These are phyloP conservation scores for Aphaenogaster rudis DNA, from an alignment of 1,140 invertebrate genomes.

Conservation along the genomic window DNA sequence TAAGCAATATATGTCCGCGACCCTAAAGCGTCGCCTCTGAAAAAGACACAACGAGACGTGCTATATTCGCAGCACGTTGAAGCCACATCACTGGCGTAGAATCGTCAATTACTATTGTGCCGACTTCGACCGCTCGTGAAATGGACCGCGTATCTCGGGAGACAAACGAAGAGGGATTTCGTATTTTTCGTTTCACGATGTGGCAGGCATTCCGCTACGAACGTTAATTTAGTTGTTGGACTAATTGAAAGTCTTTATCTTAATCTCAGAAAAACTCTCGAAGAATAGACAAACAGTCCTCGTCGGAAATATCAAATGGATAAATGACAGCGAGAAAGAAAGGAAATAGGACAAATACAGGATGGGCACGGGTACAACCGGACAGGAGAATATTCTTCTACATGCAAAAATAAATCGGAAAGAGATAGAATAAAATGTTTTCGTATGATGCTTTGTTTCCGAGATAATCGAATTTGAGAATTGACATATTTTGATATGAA, in stretches of 20 bases:
- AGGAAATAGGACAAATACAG: not conserved
- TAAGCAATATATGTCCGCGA: slow-evolving; percentile 70
- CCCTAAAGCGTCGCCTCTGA: slow-evolving; percentile 69
- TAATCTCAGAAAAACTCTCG: not conserved
- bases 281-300: not conserved
- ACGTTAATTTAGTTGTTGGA: slow-evolving; percentile 5
- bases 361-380: no score
- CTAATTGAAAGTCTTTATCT: not conserved
- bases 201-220: not conserved
- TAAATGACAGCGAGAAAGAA: not conserved
- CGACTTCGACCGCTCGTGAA: not conserved
- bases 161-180: slow-evolving; percentile 14
- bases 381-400: no score
- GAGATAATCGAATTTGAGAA: no score
- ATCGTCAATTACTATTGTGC: slow-evolving; percentile 14
- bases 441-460: no score
- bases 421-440: no score
- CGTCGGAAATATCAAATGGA: not conserved
- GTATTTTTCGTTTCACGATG: slow-evolving; percentile 21
- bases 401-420: no score
- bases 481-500: no score
- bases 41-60: slow-evolving; percentile 70
- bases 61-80: slow-evolving; percentile 67
- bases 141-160: slow-evolving; percentile 2
- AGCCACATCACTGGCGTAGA: slow-evolving; percentile 62